Conservation (phyloP, 2,888 invertebrate species). For the Hirtodrosophila alboralis region DNA sequence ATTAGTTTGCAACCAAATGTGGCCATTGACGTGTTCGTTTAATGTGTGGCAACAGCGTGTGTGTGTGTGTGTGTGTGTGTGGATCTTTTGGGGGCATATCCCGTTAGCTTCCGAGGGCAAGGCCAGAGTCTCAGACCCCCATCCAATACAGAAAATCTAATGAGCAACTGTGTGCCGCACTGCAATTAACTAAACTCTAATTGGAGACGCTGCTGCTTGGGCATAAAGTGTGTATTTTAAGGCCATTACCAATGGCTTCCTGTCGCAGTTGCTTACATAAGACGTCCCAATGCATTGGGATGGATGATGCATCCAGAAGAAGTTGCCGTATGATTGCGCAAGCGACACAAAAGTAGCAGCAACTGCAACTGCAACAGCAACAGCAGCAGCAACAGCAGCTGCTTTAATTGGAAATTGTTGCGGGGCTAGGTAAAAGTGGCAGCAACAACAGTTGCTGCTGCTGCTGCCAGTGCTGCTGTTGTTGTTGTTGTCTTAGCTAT, state of each 20-base stretch:
- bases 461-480: conserved; percentile 3
- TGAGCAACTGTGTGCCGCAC: conserved; percentile 67
- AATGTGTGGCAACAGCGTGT: conserved; percentile 11
- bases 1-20: conserved; percentile 61
- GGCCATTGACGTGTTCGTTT: conserved; percentile 25
- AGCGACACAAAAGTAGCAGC: conserved; percentile 61
- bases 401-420: conserved; percentile 77
- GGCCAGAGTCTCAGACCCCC: conserved; percentile 8
- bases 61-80: neutral
- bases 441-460: conserved; percentile 29
- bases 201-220: conserved; percentile 66
- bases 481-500: conserved; percentile 47
- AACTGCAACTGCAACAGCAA: conserved; percentile 17
- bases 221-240: conserved; percentile 78
- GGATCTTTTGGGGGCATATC: neutral
- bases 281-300: conserved; percentile 23
- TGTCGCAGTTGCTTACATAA: conserved; percentile 65
- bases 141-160: conserved; percentile 53
- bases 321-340: conserved; percentile 76
- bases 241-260: conserved; percentile 77
- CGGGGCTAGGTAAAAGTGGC: conserved; percentile 58
- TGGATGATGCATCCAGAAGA: conserved; percentile 67
- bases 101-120: conserved; percentile 69
- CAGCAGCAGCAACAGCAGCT: conserved; percentile 44
- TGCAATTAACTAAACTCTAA: conserved; percentile 74